phyloP scores from a whole-genome alignment of 2,888 invertebrate genomes.

The Conomelus anceps region DNA sequence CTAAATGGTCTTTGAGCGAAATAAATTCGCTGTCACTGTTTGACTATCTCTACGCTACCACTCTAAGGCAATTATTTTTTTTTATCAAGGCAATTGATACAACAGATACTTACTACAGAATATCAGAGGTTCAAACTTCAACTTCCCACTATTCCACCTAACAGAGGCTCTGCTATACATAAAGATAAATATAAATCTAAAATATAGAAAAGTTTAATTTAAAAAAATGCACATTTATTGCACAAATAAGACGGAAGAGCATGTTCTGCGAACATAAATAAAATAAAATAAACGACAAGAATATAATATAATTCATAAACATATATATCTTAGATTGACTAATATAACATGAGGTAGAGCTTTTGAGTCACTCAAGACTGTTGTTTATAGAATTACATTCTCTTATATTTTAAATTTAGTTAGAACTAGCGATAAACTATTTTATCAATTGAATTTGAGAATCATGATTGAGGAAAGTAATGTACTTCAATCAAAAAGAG shows the following conservation, averaged over 20 bases:
- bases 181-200: neutral
- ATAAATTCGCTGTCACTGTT: neutral
- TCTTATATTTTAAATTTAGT: neutral
- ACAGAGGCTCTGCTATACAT: neutral
- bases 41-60: no score
- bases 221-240: neutral
- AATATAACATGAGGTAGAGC: neutral
- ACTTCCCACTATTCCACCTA: no score
- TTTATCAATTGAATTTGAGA: neutral
- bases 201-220: neutral
- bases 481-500: no score
- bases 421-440: neutral
- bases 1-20: neutral
- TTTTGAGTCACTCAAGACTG: neutral
- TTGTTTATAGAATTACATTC: neutral
- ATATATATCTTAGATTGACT: neutral
- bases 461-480: no score
- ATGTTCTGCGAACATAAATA: neutral
- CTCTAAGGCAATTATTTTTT: no score
- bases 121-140: no score
- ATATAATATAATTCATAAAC: neutral
- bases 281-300: neutral
- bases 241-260: neutral
- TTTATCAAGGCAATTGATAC: no score
- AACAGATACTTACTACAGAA: no score